Conservation (phyloP, 1,140 invertebrate genomes). For the Limonius californicus region DNA sequence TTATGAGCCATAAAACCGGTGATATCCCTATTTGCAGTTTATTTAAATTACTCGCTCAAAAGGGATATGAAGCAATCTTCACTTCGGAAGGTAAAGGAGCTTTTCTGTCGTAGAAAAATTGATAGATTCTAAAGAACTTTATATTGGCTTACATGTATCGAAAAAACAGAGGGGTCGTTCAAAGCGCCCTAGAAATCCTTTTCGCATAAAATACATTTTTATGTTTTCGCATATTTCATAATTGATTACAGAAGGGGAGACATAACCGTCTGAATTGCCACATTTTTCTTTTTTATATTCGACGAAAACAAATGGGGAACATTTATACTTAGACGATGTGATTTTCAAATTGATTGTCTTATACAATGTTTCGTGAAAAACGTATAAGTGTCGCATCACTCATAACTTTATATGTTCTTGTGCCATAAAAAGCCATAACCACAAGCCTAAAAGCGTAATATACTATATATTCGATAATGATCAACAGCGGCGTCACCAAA, state of each 20-base stretch:
- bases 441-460: no score
- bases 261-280: slow-evolving; percentile 27
- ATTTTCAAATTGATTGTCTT: slow-evolving; percentile 33
- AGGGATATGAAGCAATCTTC: slow-evolving; percentile 16
- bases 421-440: no score
- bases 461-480: no score
- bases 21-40: slow-evolving; percentile 33
- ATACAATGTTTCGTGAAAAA: not conserved
- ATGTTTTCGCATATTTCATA: slow-evolving; percentile 35
- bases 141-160: slow-evolving; percentile 12
- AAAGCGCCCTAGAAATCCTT: slow-evolving; percentile 18
- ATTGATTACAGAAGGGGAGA: slow-evolving; percentile 33
- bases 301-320: slow-evolving; percentile 31
- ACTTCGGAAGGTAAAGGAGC: slow-evolving; percentile 13
- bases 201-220: slow-evolving; percentile 29
- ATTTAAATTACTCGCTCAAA: slow-evolving; percentile 29
- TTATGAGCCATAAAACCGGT: slow-evolving; percentile 3
- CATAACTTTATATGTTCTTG: not conserved
- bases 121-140: slow-evolving; percentile 30
- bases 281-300: slow-evolving; percentile 32
- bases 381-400: not conserved
- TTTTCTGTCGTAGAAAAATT: slow-evolving; percentile 25
- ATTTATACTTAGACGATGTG: slow-evolving; percentile 27
- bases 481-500: no score
- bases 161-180: slow-evolving; percentile 10